Conservation (phyloP, 2,888 invertebrate genomes). For the Pegoplata infirma region DNA sequence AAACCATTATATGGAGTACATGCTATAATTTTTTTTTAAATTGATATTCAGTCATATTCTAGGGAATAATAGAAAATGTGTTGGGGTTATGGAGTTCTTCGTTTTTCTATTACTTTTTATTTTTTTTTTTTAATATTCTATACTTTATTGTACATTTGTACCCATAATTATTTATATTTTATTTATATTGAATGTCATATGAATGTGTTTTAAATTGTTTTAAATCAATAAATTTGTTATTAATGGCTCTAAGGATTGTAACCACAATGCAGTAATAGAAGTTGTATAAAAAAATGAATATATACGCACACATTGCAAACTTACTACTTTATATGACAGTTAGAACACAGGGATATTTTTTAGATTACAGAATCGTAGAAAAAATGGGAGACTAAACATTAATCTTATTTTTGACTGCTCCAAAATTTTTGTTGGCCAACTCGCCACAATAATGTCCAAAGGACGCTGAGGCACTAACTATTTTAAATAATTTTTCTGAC, state of each 20-base stretch:
- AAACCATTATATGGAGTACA: slow-evolving; percentile 50
- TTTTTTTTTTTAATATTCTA: background rate
- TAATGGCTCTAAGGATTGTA: slow-evolving; percentile 30
- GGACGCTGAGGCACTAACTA: too few relatives aligned
- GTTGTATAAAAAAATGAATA: too few relatives aligned
- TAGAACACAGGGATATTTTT: too few relatives aligned
- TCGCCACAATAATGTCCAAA: too few relatives aligned
- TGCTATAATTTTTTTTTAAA: slow-evolving; percentile 52
- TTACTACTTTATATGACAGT: too few relatives aligned
- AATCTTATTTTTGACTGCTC: too few relatives aligned
- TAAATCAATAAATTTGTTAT: slow-evolving; percentile 46
- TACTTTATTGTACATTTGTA: background rate
- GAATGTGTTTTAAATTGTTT: slow-evolving; percentile 31
- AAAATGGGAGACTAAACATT: too few relatives aligned
- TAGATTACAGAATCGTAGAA: too few relatives aligned
- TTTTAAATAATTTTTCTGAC: too few relatives aligned
- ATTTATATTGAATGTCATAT: slow-evolving; percentile 3
- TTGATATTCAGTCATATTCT: slow-evolving; percentile 48
- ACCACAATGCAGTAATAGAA: slow-evolving; percentile 37
- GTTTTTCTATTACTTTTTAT: too few relatives aligned
- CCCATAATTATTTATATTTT: background rate
- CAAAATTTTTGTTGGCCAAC: too few relatives aligned
- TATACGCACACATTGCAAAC: too few relatives aligned
- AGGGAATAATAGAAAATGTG: background rate
- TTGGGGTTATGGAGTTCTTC: background rate